Evolutionary conservation across 1,140 invertebrate genomes (phyloP), one percentile per base, ranked within the genome.

Genomic region (Rhagoletis pomonella): DNA sequence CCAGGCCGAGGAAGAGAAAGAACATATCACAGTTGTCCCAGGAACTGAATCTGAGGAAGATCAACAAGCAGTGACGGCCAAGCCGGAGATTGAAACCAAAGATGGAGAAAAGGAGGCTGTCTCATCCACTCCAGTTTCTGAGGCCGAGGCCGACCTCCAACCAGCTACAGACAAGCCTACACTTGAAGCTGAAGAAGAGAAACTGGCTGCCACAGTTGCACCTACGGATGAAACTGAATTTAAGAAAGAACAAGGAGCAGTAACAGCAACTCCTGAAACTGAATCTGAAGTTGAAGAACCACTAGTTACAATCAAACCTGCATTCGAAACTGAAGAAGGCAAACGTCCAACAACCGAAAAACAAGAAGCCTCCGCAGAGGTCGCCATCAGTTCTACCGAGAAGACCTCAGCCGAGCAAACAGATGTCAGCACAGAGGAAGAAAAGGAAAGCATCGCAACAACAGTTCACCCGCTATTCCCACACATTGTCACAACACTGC

Each of bases 381-480:
- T 44, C 3, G 10, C 86, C 39, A 60, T 6, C 17, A 44, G 67
- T 10, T 69, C 86, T 4, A 58, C 67, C 3, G 73, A 81, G 10
- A 81, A 50, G 59, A 10, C 29, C n/a, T 73, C 64, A 73, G 86
- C 84, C n/a, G 55, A 87, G 29, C 64, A 88, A 84, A 6, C 55
- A 77, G 87, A 50, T 14, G 12, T 87, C n/a, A 86, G 65, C 14
- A n/a, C 67, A 85, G 50, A 73, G 55, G 85, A 87, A 84, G 59
- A 69, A 58, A 77, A 86, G 29, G 17, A 85, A 86, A 67, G 65
- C 44, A 86, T 29, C 86, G 73, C 87, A 29, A 90, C 90, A 3
- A 92, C 91, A 12, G 55, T 87, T 7, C 91, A 92, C 87, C 91
- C 91, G 69, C 89, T 92, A 12, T 92, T 92, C 87, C 59, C 88